A percentile compares a stretch with the other conserved stretches of the same genome.
Conservation (phyloP, 2,888 invertebrate genomes). For the Agrotis segetum region DNA sequence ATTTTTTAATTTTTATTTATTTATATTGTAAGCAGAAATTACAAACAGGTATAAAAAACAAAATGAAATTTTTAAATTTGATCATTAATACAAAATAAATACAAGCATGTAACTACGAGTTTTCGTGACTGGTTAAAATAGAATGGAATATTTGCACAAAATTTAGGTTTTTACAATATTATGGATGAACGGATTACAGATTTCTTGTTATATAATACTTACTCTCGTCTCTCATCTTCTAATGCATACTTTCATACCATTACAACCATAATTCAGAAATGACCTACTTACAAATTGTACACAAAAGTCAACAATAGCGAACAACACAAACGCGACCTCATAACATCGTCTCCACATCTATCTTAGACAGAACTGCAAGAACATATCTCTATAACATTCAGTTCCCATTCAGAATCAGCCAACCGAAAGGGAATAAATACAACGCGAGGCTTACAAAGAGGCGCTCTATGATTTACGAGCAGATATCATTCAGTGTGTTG, state of each 20-base stretch:
- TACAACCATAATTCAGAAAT: constrained; percentile 4
- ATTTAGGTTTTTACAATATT: too few relatives aligned
- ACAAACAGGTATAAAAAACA: too few relatives aligned
- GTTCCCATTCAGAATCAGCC: constrained; percentile 70
- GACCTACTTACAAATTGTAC: constrained; percentile 40
- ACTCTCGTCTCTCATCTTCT: neutral
- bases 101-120: too few relatives aligned
- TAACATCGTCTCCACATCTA: constrained; percentile 29
- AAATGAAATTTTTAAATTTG: too few relatives aligned
- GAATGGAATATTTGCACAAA: too few relatives aligned
- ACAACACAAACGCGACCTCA: constrained; percentile 31
- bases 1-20: too few relatives aligned
- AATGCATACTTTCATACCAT: neutral
- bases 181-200: too few relatives aligned
- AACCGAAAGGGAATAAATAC: constrained; percentile 71
- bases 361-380: constrained; percentile 59
- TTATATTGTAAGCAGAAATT: too few relatives aligned
- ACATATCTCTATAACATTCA: constrained; percentile 66
- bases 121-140: too few relatives aligned
- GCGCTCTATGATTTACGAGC: constrained; percentile 78
- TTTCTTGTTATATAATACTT: too few relatives aligned
- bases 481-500: constrained; percentile 71
- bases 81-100: too few relatives aligned
- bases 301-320: constrained; percentile 22
- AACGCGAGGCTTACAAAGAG: constrained; percentile 66